A percentile compares a stretch with the other conserved stretches of the same genome.
These are phyloP conservation scores for Mesorhabditis sp. DNA, from an alignment of 2,888 invertebrate species.

Conservation along the genomic window DNA sequence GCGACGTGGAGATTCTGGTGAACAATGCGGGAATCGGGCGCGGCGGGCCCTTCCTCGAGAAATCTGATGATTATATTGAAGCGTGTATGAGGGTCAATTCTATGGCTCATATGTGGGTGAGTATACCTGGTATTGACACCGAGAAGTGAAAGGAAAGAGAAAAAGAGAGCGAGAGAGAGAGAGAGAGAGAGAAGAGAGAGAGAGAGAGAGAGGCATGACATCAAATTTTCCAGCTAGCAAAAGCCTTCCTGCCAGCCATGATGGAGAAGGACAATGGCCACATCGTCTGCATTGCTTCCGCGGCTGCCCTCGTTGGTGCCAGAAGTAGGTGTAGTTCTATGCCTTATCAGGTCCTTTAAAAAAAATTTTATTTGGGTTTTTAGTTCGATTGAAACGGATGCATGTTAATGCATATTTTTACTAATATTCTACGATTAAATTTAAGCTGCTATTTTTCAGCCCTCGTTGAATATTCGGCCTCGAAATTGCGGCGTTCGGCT, in stretches of 20 bases:
- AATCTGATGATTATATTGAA: constrained; percentile 77
- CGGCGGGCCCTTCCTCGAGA: constrained; percentile 77
- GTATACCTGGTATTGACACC: constrained; percentile 37
- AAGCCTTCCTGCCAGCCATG: constrained; percentile 87
- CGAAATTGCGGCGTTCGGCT: constrained; percentile 89
- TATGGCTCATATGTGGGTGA: constrained; percentile 86
- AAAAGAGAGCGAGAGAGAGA: neutral
- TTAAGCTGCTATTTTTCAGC: constrained; percentile 18
- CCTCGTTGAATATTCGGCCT: constrained; percentile 79
- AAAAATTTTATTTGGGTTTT: neutral
- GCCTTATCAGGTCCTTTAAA: neutral
- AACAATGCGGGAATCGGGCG: constrained; percentile 87
- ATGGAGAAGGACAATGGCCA: constrained; percentile 79
- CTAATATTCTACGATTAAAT: neutral
- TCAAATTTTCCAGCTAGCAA: constrained; percentile 72
- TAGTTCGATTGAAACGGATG: neutral
- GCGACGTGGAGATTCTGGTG: neutral
- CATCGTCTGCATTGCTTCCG: constrained; percentile 83
- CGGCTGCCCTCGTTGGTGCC: constrained; percentile 76
- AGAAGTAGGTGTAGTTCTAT: constrained; percentile 6
- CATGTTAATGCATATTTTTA: too few species aligned
- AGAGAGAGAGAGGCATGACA: too few species aligned
- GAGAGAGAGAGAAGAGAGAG: too few species aligned
- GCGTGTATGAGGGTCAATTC: constrained; percentile 82
- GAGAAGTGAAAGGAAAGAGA: constrained; percentile 13